Conservation (phyloP, 92 coral and sea anemone genomes). For the Porites divaricata region DNA sequence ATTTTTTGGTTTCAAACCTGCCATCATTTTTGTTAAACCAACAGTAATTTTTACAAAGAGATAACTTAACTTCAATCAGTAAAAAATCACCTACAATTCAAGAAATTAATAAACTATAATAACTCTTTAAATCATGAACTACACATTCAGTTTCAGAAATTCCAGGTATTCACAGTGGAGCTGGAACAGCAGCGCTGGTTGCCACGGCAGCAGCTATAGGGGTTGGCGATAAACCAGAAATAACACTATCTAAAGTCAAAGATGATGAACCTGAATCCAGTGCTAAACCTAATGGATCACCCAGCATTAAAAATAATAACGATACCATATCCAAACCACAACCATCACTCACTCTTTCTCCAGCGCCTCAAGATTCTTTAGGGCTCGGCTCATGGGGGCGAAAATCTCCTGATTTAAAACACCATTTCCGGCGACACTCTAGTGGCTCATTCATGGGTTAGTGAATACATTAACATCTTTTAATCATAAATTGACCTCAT, state of each 20-base stretch:
- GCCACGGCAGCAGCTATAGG: slow-evolving; percentile 97
- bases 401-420: slow-evolving; percentile 85
- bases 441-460: slow-evolving; percentile 96
- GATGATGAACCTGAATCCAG: slow-evolving; percentile 73
- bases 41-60: too few species aligned
- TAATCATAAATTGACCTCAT: neutral
- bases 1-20: too few species aligned
- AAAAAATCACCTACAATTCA: too few species aligned
- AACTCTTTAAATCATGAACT: slow-evolving; percentile 30
- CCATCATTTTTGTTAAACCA: too few species aligned
- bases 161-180: slow-evolving; percentile 99
- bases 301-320: slow-evolving; percentile 58
- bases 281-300: slow-evolving; percentile 65
- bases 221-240: slow-evolving; percentile 86
- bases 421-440: slow-evolving; percentile 93
- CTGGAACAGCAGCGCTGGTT: slow-evolving; percentile 98
- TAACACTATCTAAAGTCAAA: slow-evolving; percentile 86
- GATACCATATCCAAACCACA: slow-evolving; percentile 58
- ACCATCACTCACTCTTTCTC: slow-evolving; percentile 73
- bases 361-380: slow-evolving; percentile 77
- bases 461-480: slow-evolving; percentile 41
- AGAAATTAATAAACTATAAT: neutral
- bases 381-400: slow-evolving; percentile 83
- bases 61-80: too few species aligned
- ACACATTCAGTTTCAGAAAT: slow-evolving; percentile 94